A percentile compares a stretch with the other conserved stretches of the same genome.
These are phyloP conservation scores for Drosophila funebris DNA, from an alignment of 1,140 invertebrate genomes.

Conservation along the genomic window DNA sequence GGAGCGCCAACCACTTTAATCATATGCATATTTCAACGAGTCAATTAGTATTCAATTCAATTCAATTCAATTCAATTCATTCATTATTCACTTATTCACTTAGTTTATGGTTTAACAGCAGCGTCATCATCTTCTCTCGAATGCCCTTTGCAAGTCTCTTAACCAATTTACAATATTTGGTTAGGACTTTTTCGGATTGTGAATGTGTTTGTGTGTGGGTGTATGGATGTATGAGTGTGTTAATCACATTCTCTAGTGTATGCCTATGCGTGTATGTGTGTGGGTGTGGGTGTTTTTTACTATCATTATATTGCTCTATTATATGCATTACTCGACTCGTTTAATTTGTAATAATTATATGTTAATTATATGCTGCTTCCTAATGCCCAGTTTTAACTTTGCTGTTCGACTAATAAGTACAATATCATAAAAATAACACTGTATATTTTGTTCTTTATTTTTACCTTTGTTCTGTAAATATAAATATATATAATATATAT, in stretches of 20 bases:
- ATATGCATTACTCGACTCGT: conserved; percentile 22
- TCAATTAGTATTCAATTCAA: conserved; percentile 23
- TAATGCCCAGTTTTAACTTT: conserved; percentile 59
- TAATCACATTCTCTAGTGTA: conserved; percentile 21
- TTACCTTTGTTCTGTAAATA: conserved; percentile 69
- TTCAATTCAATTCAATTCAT: conserved; percentile 9
- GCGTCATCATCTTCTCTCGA: no score
- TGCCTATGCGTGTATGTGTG: conserved; percentile 11
- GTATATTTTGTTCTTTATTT: conserved; percentile 76
- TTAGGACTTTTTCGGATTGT: conserved; percentile 2
- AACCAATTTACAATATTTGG: conserved; percentile 16
- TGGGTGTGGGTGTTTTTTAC: conserved; percentile 8
- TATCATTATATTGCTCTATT: conserved; percentile 45
- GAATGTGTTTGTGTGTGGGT: background rate
- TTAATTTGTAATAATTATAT: conserved; percentile 10
- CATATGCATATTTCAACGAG: conserved; percentile 21
- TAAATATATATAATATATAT: conserved; percentile 79
- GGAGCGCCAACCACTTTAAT: conserved; percentile 3
- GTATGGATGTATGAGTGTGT: conserved; percentile 10
- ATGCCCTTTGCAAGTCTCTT: background rate
- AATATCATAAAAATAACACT: conserved; percentile 82
- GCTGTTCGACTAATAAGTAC: conserved; percentile 69
- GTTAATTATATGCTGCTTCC: conserved; percentile 42
- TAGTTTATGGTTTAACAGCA: background rate
- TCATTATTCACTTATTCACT: conserved; percentile 15